Conservation (phyloP, 2,888 invertebrate genomes). For the Invenusta paracnida region DNA sequence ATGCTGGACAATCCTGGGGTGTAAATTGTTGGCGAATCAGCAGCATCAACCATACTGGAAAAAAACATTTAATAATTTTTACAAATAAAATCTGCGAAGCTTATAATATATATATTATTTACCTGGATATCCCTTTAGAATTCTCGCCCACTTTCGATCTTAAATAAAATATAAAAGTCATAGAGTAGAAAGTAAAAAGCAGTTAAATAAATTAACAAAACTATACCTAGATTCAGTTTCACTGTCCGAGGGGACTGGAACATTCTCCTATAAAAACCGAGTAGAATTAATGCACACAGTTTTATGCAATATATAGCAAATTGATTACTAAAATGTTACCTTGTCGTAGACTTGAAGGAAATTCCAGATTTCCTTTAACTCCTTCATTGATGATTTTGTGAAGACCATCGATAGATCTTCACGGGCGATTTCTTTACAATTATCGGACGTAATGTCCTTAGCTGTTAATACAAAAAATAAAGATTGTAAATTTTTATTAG, state of each 20-base stretch:
- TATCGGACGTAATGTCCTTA: not conserved
- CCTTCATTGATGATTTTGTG: not conserved
- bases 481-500: conserved; percentile 1
- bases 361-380: not conserved
- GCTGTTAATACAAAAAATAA: conserved; percentile 7
- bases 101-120: not conserved
- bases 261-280: not conserved
- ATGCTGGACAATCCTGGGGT: not conserved
- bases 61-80: not conserved
- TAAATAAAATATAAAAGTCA: not conserved
- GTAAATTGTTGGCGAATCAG: not conserved
- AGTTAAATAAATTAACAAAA: not conserved
- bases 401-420: conserved; percentile 1
- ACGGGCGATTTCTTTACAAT: not conserved
- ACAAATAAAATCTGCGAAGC: not conserved
- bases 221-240: not conserved
- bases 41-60: not conserved
- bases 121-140: not conserved
- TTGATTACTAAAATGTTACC: not conserved
- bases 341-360: not conserved
- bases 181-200: not conserved
- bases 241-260: not conserved
- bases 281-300: not conserved
- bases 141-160: not conserved
- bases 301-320: not conserved